Evolutionary conservation across 2,888 invertebrate genomes (phyloP).

Genomic region (Cheilosia impressa): DNA sequence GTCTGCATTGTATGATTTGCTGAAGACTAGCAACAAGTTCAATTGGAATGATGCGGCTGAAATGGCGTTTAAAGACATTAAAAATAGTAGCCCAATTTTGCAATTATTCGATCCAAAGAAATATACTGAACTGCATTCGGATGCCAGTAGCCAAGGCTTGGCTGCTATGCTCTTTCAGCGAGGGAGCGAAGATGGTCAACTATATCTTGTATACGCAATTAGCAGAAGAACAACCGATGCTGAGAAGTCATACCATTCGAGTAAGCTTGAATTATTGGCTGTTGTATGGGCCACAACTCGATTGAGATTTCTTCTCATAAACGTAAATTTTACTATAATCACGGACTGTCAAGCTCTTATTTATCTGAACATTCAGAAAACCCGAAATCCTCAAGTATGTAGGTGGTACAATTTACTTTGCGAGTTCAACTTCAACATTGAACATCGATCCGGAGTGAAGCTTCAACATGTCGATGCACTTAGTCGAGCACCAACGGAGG

Average conservation of each 20-base stretch:
- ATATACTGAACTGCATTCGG: too few relatives aligned
- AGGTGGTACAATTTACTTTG: conserved; percentile 20
- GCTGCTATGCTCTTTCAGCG: too few relatives aligned
- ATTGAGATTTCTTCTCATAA: conserved; percentile 21
- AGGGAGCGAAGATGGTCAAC: too few relatives aligned
- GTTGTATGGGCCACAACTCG: conserved; percentile 22
- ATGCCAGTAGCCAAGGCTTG: too few relatives aligned
- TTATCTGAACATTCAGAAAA: conserved; percentile 13
- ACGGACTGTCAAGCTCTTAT: conserved; percentile 20
- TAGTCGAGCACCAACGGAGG: too few relatives aligned
- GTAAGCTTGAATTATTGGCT: conserved; percentile 14
- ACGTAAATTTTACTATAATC: conserved; percentile 22
- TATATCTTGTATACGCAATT: not conserved
- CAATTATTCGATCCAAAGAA: too few relatives aligned
- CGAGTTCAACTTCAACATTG: conserved; percentile 17
- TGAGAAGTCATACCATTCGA: conserved; percentile 27
- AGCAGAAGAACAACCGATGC: not conserved
- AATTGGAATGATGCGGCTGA: too few relatives aligned
- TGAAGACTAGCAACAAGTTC: too few relatives aligned
- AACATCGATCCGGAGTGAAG: conserved; percentile 11
- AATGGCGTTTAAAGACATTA: too few relatives aligned
- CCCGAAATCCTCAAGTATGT: conserved; percentile 35
- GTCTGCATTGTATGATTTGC: too few relatives aligned
- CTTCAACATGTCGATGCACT: too few relatives aligned
- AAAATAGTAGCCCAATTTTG: too few relatives aligned